Conservation (phyloP, 2,888 invertebrate genomes). For the Papilio elwesi region DNA sequence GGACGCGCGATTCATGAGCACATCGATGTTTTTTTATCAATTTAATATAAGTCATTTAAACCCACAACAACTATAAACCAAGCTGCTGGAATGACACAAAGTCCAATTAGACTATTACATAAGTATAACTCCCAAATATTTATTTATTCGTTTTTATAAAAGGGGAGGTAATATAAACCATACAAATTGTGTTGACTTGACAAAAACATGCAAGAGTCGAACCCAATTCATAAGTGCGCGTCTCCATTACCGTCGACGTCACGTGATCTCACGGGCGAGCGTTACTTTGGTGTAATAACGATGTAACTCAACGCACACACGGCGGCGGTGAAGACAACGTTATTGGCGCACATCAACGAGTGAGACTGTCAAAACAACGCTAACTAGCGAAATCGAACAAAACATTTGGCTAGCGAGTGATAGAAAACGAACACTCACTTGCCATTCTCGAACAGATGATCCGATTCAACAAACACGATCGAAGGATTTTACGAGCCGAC, state of each 20-base stretch:
- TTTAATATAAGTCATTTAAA: not conserved
- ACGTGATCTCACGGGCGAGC: slow-evolving; percentile 24
- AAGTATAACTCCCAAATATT: too few relatives aligned
- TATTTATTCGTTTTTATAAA: too few relatives aligned
- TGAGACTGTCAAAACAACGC: slow-evolving; percentile 81
- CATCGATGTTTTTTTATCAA: slow-evolving; percentile 37
- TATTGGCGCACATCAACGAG: slow-evolving; percentile 69
- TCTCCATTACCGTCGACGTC: not conserved
- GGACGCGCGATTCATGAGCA: slow-evolving; percentile 49
- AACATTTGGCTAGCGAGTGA: slow-evolving; percentile 78
- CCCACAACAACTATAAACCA: not conserved
- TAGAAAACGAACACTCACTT: slow-evolving; percentile 81
- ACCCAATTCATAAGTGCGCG: too few relatives aligned
- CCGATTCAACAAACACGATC: slow-evolving; percentile 75
- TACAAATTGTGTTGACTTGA: too few relatives aligned
- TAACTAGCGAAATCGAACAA: slow-evolving; percentile 75
- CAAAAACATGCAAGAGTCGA: too few relatives aligned
- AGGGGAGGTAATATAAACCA: too few relatives aligned
- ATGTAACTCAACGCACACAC: slow-evolving; percentile 56
- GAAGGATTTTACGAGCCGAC: slow-evolving; percentile 72
- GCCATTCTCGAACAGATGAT: slow-evolving; percentile 75
- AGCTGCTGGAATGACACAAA: not conserved
- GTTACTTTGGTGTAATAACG: too few relatives aligned
- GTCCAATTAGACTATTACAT: too few relatives aligned
- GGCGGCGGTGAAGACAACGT: slow-evolving; percentile 69